Evolutionary conservation across 2,888 invertebrate species (phyloP).

Genomic region (Sepioteuthis lessoniana): DNA sequence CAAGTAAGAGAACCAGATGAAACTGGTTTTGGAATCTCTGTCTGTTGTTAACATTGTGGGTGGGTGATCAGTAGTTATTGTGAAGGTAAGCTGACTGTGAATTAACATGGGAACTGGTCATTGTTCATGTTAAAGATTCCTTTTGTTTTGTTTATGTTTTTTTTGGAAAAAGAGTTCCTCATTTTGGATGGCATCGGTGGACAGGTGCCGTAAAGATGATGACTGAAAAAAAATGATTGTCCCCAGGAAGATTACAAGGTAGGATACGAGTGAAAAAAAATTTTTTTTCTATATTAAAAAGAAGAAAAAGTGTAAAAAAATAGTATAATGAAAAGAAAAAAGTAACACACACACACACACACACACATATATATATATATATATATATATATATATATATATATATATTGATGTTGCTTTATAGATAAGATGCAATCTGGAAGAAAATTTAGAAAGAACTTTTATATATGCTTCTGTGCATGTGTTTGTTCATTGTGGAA

Average conservation of each 20-base stretch:
- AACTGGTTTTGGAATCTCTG: background rate
- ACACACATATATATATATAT: too few relatives aligned
- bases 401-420: too few relatives aligned
- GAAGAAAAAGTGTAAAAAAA: background rate
- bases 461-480: too few relatives aligned
- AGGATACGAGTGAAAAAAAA: background rate
- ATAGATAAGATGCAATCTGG: too few relatives aligned
- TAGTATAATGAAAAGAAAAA: too few relatives aligned
- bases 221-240: background rate
- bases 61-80: background rate
- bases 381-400: too few relatives aligned
- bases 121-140: background rate
- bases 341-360: too few relatives aligned
- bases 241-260: background rate
- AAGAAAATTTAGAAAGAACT: too few relatives aligned
- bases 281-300: background rate
- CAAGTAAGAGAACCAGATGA: background rate
- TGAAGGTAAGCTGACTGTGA: background rate
- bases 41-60: background rate
- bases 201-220: background rate
- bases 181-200: background rate
- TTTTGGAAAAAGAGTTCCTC: background rate
- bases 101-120: constrained; percentile 6
- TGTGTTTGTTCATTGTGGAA: too few relatives aligned
- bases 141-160: background rate